Evolutionary conservation across 2,113 vertebrate genomes (phyloP).

Genomic region (Marmota monax): DNA sequence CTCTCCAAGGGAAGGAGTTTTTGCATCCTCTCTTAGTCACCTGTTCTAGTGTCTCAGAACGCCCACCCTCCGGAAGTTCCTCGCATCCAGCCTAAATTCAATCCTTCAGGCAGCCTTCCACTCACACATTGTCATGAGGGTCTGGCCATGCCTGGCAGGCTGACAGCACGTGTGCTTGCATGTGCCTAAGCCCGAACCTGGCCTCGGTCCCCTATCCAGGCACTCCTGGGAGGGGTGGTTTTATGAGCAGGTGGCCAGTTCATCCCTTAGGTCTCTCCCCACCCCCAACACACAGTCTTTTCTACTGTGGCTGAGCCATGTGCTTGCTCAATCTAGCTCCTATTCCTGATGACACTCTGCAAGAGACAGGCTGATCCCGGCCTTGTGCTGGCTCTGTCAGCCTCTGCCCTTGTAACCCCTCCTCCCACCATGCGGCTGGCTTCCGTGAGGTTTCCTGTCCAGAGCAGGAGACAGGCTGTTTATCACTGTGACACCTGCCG

Average conservation of each 20-base stretch:
- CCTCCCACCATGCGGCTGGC: background rate
- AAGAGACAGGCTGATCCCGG: conserved; percentile 50
- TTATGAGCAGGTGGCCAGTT: fast-evolving
- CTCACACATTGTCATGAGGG: background rate
- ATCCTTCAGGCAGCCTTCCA: background rate
- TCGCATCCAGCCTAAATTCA: background rate
- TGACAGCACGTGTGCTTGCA: background rate
- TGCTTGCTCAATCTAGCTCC: background rate
- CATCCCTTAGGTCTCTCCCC: fast-evolving
- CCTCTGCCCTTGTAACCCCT: conserved; percentile 68
- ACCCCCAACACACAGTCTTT: background rate
- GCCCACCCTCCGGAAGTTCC: conserved; percentile 54
- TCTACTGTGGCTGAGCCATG: background rate
- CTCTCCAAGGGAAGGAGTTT: conserved; percentile 16
- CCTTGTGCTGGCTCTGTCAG: conserved; percentile 68
- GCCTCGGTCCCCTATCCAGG: fast-evolving
- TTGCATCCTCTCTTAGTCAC: conserved; percentile 61
- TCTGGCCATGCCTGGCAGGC: background rate
- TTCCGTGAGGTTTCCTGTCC: conserved; percentile 25
- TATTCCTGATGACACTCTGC: background rate
- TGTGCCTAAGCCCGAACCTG: background rate
- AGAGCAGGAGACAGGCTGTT: conserved; percentile 32
- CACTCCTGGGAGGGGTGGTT: background rate
- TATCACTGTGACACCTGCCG: conserved; percentile 47
- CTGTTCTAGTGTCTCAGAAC: conserved; percentile 53